Base-by-base conservation (phyloP, 92 coral and sea anemone species). In the Hydrozoanthus gracilis region DNA sequence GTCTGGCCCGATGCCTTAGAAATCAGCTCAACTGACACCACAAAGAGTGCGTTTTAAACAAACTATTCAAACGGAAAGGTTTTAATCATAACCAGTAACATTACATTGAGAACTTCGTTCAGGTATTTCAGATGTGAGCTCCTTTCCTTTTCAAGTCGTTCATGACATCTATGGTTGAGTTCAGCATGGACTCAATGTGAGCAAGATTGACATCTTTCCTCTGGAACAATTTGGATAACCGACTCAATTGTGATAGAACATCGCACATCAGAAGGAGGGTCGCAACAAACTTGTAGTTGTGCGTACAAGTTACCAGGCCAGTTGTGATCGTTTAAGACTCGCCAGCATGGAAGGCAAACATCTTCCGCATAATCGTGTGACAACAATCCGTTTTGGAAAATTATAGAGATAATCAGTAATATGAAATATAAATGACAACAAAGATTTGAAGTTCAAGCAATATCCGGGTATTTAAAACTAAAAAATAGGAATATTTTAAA, bases 341-440 rank as follows among this genome's bases (percentile, higher is more conserved):
- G 54, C 76, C 76, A 71, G 39, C 51, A 71, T 51, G 15, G 76
- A 71, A 14, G 50, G 14, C 5, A 71, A 51, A 71, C 52, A 71
- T 71, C 76, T 71, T 71, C 76, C 39, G 76, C 76, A 71, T 52
- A 44, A 71, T 71, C 76, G 51, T 44, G 50, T 39, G 76, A 71
- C 16, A 71, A 47, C 76, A 52, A 71, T 71, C 76, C 39, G 18
- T 71, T 71, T 47, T 9, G 51, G 13, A 44, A 71, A 44, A 71
- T 8, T 44, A 27, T 44, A 71, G 16, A 44, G 48, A 71, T 71
- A 9, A 39, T 10, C 11, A 12, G 51, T 71, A 39, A 5, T 11
- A 61, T 61, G 11, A 61, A 61, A 61, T 2, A 27, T 61, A 61
- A 10, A 61, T 10, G 17, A 15, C 17, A 61, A 61, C 4, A 61